phyloP scores from a whole-genome alignment of 1,140 invertebrate genomes.

The Formica exsecta region DNA sequence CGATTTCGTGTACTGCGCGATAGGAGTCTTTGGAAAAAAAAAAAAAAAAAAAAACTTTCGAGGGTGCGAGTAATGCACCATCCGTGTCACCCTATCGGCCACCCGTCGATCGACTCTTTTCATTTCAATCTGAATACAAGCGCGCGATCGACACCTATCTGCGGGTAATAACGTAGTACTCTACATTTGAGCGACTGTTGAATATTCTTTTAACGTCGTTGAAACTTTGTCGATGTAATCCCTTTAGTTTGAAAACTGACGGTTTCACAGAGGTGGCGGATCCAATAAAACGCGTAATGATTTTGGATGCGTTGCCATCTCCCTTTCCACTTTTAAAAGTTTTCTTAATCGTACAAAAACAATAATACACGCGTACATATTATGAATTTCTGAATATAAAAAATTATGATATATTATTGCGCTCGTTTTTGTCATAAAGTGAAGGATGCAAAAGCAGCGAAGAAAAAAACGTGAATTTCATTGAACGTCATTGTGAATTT shows the following conservation, averaged over 20 bases:
- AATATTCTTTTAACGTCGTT: constrained; percentile 2
- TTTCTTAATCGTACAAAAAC: background rate
- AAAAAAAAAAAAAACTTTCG: constrained; percentile 54
- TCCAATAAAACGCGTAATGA: background rate
- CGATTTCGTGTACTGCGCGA: constrained; percentile 40
- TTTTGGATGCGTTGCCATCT: background rate
- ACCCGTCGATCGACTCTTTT: constrained; percentile 71
- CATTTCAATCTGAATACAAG: constrained; percentile 55
- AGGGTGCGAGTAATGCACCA: constrained; percentile 73
- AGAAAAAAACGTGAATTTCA: background rate
- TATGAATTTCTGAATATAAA: background rate
- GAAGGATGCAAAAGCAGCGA: background rate
- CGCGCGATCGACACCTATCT: constrained; percentile 30
- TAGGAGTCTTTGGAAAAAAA: constrained; percentile 20
- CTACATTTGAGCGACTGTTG: background rate
- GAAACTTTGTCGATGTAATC: background rate
- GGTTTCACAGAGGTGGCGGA: background rate
- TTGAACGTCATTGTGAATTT: constrained; percentile 8
- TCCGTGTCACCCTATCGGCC: constrained; percentile 72
- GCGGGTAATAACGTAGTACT: constrained; percentile 23
- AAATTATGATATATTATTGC: background rate
- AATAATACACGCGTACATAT: background rate
- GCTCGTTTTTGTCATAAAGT: background rate
- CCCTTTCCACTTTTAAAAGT: background rate
- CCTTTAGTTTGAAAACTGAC: background rate